Percentiles rank a stretch among this genome's conserved stretches.
Conservation (phyloP, 2,797 vertebrate genomes). For the Hyperoplus lanceolatus region DNA sequence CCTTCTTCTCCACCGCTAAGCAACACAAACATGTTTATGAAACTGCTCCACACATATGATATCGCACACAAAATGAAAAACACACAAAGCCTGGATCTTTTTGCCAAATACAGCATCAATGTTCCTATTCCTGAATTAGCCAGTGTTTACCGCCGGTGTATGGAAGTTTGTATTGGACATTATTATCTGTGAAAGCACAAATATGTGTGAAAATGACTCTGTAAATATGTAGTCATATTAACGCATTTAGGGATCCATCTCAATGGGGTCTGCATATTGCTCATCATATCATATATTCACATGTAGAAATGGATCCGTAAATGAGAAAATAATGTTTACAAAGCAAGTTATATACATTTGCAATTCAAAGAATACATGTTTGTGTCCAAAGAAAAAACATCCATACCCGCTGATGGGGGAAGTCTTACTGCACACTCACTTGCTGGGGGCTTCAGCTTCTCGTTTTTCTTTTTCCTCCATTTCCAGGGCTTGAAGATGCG, state of each 20-base stretch:
- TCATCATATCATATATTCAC: too few relatives aligned
- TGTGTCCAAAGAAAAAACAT: too few relatives aligned
- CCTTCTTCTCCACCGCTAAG: constrained; percentile 92
- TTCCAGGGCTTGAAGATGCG: constrained; percentile 99
- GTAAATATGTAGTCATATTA: too few relatives aligned
- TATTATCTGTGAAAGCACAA: neutral
- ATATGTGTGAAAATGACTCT: too few relatives aligned
- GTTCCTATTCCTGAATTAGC: neutral
- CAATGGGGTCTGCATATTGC: too few relatives aligned
- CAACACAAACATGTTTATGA: constrained; percentile 54
- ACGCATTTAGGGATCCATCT: too few relatives aligned
- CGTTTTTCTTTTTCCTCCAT: constrained; percentile 98
- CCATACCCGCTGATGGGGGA: too few relatives aligned
- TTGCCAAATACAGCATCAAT: neutral
- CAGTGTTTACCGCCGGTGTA: neutral
- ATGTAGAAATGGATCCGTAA: too few relatives aligned
- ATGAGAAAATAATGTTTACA: too few relatives aligned
- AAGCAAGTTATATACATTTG: too few relatives aligned
- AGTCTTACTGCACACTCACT: constrained; percentile 77
- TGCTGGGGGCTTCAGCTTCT: constrained; percentile 92
- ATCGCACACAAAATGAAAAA: neutral
- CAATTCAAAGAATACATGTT: too few relatives aligned
- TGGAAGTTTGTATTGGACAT: too few relatives aligned
- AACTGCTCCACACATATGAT: neutral
- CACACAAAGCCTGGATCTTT: neutral